A percentile compares a stretch with the other conserved stretches of the same genome.
Conservation (phyloP, 2,888 invertebrate genomes). For the Polyommatus icarus region DNA sequence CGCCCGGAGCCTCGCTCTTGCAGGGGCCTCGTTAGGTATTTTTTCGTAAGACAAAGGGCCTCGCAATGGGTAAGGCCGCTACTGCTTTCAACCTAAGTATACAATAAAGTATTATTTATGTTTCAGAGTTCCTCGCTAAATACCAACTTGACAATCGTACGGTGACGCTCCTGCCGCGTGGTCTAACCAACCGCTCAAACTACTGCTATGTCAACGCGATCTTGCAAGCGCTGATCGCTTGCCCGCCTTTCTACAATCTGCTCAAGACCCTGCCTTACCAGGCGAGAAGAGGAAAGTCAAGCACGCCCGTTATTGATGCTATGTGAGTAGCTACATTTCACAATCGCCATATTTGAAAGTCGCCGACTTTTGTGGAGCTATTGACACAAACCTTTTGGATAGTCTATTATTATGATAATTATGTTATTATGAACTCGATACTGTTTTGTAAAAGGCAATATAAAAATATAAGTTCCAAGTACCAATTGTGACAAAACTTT, state of each 20-base stretch:
- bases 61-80: too few relatives aligned
- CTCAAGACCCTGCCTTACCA: constrained; percentile 88
- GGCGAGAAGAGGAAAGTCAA: constrained; percentile 80
- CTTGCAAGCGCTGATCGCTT: constrained; percentile 94
- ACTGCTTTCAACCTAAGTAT: too few relatives aligned
- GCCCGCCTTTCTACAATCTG: constrained; percentile 97
- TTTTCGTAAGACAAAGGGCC: too few relatives aligned
- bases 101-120: constrained; percentile 36
- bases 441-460: too few relatives aligned
- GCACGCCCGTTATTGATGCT: constrained; percentile 94
- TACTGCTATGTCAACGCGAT: constrained; percentile 98
- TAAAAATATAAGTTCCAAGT: too few relatives aligned
- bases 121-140: constrained; percentile 87
- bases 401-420: too few relatives aligned
- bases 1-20: too few relatives aligned
- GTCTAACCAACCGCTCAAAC: constrained; percentile 95
- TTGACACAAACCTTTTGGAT: too few relatives aligned
- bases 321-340: constrained; percentile 84
- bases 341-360: background rate
- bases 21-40: too few relatives aligned
- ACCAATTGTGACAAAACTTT: too few relatives aligned
- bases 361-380: too few relatives aligned
- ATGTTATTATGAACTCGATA: too few relatives aligned
- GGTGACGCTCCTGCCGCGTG: constrained; percentile 91
- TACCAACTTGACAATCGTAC: constrained; percentile 89